phyloP scores from a whole-genome alignment of 2,113 vertebrate genomes.

The Pseudolaguvia tuberculata region DNA sequence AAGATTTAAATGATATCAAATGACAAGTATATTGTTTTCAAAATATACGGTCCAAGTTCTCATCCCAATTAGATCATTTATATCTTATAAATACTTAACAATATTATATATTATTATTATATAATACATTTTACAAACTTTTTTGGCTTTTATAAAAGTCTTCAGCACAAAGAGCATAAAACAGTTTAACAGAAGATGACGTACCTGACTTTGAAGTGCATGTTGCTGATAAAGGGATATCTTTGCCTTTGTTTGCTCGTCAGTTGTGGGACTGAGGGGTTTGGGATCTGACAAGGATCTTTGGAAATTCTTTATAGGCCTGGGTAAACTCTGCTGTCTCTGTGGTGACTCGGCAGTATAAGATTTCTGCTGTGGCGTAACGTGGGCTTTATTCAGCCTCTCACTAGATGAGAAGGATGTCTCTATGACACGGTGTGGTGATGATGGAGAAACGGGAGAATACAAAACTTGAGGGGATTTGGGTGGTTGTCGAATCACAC shows the following conservation, averaged over 20 bases:
- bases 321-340: conserved; percentile 85
- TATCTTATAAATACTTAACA: background rate
- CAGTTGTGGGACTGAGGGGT: conserved; percentile 90
- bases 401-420: conserved; percentile 86
- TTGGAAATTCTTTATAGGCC: conserved; percentile 94
- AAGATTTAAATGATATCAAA: background rate
- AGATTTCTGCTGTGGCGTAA: conserved; percentile 94
- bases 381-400: conserved; percentile 93
- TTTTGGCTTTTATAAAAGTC: background rate
- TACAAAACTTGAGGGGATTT: conserved; percentile 96
- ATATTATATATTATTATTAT: background rate
- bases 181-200: conserved; percentile 5
- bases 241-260: conserved; percentile 87
- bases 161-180: background rate
- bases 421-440: conserved; percentile 88
- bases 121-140: background rate
- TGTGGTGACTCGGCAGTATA: conserved; percentile 82
- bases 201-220: conserved; percentile 90
- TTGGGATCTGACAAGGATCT: conserved; percentile 97
- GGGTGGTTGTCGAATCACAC: conserved; percentile 84
- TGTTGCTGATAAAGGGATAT: conserved; percentile 91
- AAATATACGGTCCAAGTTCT: no score
- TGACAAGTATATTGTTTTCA: background rate
- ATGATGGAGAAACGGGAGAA: conserved; percentile 92
- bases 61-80: no score